Evolutionary conservation across 1,140 invertebrate species (phyloP), one percentile per base, ranked within the genome.

Genomic region (Lordiphosa collinella): DNA sequence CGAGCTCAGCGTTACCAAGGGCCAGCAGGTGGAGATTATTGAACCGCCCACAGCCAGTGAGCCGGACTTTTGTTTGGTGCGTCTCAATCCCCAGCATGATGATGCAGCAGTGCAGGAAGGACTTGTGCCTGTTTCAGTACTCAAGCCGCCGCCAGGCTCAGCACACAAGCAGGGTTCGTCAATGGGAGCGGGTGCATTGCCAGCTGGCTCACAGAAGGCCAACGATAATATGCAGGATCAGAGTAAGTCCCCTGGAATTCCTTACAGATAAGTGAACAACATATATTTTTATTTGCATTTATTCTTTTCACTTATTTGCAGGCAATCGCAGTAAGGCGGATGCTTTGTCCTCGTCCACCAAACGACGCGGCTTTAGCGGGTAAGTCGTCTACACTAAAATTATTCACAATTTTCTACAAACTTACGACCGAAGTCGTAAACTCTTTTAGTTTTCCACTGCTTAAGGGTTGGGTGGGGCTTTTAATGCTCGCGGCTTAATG

Each of bases 11-110:
- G 95, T 97, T 6, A 91, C 89, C 37, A 96, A 96, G 84, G 95
- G 95, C 7, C 96, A 98, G 89, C 96, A 98, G 89, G 96, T 98
- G 38, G 97, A 98, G 85, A 93, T 98, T 46, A 87, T 98, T 44
- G 96, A 98, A 75, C 90, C 93, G 43, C 91, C 91, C 59, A 87
- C 78, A 63, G 89, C 68, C 67, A 88, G 53, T 80, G 91, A 72
- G 68, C 92, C 74, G 89, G 93, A 92, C 76, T 93, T 91, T 90
- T 93, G 93, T 90, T 86, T 93, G 71, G 91, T 94, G 43, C 91
- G 93, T 44, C 74, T 89, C 60, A 88, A 87, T 86, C 80, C 90
- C n/a, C 86, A 89, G 37, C 89, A 90, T n/a, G 92, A 91, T 60
- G 91, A 92, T 54, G 86, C 89, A 3, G 91, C 91, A 16, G 92